Evolutionary conservation across 2,797 vertebrate species (phyloP).

Genomic region (Nyctalus aviator): DNA sequence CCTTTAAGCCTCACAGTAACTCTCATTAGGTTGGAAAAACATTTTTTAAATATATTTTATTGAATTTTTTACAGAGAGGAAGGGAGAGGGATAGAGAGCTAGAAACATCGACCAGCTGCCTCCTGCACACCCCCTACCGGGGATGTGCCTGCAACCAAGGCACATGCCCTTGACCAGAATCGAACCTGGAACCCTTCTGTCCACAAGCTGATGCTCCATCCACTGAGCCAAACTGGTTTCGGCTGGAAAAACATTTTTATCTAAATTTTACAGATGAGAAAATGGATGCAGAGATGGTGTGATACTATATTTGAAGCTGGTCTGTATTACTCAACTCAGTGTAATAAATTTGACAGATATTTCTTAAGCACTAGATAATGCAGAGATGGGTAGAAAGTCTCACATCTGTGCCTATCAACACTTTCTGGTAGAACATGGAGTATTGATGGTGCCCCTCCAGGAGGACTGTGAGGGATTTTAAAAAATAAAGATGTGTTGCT

Average conservation of each 20-base stretch:
- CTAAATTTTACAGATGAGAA: slow-evolving; percentile 45
- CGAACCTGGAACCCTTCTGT: too few species aligned
- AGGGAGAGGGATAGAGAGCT: too few species aligned
- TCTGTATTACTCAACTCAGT: slow-evolving; percentile 37
- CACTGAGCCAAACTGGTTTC: too few species aligned
- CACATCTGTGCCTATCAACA: slow-evolving; percentile 39
- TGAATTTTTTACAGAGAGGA: too few species aligned
- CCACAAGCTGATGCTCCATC: too few species aligned
- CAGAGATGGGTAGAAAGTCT: slow-evolving; percentile 23
- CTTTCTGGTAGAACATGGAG: neutral
- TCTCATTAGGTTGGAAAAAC: slow-evolving; percentile 19
- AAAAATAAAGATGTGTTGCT: neutral
- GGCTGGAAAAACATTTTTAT: slow-evolving; percentile 28
- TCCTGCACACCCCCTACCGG: too few species aligned
- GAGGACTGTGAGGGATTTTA: neutral
- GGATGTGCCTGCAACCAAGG: too few species aligned
- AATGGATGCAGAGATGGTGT: slow-evolving; percentile 11
- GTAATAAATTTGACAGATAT: slow-evolving; percentile 53
- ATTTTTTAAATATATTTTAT: neutral
- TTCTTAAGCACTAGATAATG: slow-evolving; percentile 46
- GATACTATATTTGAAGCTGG: neutral
- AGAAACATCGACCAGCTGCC: too few species aligned
- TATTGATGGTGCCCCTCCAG: neutral
- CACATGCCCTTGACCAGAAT: too few species aligned
- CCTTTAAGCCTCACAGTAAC: slow-evolving; percentile 22